A percentile compares a stretch with the other conserved stretches of the same genome.
Evolutionary conservation across 2,888 invertebrate species (phyloP).

Genomic region (Latheticus oryzae): DNA sequence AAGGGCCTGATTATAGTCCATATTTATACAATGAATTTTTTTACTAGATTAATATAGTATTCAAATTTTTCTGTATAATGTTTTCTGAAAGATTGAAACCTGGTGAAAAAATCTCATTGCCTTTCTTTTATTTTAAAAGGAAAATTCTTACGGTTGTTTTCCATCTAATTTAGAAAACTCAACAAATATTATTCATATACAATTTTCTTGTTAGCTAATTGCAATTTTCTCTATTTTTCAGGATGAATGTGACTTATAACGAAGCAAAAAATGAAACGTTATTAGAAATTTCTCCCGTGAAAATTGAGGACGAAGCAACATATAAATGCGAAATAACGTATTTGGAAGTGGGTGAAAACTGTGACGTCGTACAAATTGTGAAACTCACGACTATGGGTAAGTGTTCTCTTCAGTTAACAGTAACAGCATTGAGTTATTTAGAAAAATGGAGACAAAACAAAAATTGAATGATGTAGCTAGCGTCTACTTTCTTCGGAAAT

Average conservation of each 20-base stretch:
- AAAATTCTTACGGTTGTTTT: no score
- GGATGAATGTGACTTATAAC: slow-evolving; percentile 77
- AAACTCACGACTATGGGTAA: slow-evolving; percentile 83
- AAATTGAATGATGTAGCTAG: no score
- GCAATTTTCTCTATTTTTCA: slow-evolving; percentile 64
- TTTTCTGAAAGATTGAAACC: no score
- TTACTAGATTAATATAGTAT: no score
- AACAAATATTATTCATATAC: no score
- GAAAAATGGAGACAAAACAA: no score
- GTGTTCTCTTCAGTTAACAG: slow-evolving; percentile 65
- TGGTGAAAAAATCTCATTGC: background rate
- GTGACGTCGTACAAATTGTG: slow-evolving; percentile 84
- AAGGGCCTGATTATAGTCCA: no score
- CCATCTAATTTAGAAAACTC: no score
- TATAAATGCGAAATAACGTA: slow-evolving; percentile 89
- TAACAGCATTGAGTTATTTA: no score
- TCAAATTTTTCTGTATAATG: no score
- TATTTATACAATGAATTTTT: no score
- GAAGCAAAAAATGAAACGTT: slow-evolving; percentile 75
- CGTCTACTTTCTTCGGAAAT: no score
- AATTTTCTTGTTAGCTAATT: slow-evolving; percentile 6
- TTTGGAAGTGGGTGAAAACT: slow-evolving; percentile 81
- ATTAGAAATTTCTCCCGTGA: slow-evolving; percentile 75
- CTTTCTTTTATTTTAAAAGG: slow-evolving; percentile 2
- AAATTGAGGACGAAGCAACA: slow-evolving; percentile 80